Evolutionary conservation across 2,797 vertebrate species (phyloP), one percentile per base, ranked within the genome.

Genomic region (Iguana delicatissima): DNA sequence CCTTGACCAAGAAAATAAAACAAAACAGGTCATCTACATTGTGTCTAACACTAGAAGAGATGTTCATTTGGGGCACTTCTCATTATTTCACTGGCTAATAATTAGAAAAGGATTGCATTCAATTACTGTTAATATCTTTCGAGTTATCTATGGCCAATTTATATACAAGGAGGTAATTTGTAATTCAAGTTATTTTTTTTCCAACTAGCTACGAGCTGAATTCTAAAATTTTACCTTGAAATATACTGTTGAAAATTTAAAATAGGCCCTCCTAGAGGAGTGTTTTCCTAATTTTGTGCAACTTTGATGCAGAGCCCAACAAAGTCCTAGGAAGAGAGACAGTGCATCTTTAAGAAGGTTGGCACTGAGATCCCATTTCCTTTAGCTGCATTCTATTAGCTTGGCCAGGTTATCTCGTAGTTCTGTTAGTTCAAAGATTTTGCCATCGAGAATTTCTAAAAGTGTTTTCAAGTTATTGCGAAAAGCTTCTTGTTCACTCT

Each of bases 391-490:
- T 96, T 99, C 98, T 97, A 98, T 98, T 96, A 99, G 97, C 95
- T 99, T 99, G 97, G 98, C 98, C 97, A 99, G 97, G 94, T 98
- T 99, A 98, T 99, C 99, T 96, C 99, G 98, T 96, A 99, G 98
- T 97, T 99, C 99, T 77, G 99, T 98, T 97, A 99, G 98, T 98
- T 99, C 99, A 97, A 99, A 99, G 98, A 99, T 99, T 98, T 99
- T 99, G 93, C 98, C 99, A 80, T 99, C 99, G 97, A 99, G 98
- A 95, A 99, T 98, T 98, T 99, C 99, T 98, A 99, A 98, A 97
- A 99, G 98, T 81, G 98, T 99, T 98, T 99, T 98, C 97, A 99
- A 98, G 96, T 98, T 99, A 98, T 99, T 99, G 95, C 98, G 98
- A 97, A 99, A 99, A 95, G 97, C 98, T 97, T 99, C 99, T 97